Evolutionary conservation across 2,113 vertebrate genomes (phyloP), one percentile per base, ranked within the genome.

Genomic region (Nettapus auritus): DNA sequence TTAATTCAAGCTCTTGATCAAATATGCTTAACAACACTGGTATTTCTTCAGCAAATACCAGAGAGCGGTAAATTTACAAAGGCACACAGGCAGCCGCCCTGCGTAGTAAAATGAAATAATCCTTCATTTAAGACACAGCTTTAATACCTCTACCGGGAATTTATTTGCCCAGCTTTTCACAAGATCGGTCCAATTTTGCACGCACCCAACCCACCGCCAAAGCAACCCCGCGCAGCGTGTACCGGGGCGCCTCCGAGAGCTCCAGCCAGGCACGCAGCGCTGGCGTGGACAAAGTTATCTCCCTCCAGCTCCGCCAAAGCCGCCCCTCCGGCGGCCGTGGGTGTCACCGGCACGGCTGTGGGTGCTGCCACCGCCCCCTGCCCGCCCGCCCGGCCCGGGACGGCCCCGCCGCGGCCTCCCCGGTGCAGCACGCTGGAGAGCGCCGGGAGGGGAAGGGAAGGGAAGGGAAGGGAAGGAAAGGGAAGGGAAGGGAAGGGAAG

Each of bases 381-480:
- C 46, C 20, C 46, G 20, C 46, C 10, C 46, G 20, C 20, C 4
- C 20, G 46, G 46, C 10, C 46, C 46, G 20, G 46, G 46, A 48
- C 46, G 46, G 21, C 63, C 18, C 63, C 38, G 28, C 12, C 29
- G 19, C 28, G 63, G 63, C 38, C 36, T 64, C 36, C 59, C 40
- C 56, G 56, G 36, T 63, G 84, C 97, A 98, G 97, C 53, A 98
- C 98, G 66, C 50, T 91, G 97, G 97, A 97, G 97, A 98, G 98
- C 93, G 83, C 91, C 46, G 46, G 20, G 46, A 48, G 20, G 46
- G 42, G 44, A 9, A 19, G 44, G 44, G 44, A 20, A 46, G 44
- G 44, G 42, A 18, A 44, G 44, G 46, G 19, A 20, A 20, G 19
- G 46, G 17, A 19, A 8, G 44, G 18, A 8, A 20, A 8, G 44